A percentile compares a stretch with the other conserved stretches of the same genome.
phyloP scores from a whole-genome alignment of 2,888 invertebrate genomes.

The Protodeltote pygarga region DNA sequence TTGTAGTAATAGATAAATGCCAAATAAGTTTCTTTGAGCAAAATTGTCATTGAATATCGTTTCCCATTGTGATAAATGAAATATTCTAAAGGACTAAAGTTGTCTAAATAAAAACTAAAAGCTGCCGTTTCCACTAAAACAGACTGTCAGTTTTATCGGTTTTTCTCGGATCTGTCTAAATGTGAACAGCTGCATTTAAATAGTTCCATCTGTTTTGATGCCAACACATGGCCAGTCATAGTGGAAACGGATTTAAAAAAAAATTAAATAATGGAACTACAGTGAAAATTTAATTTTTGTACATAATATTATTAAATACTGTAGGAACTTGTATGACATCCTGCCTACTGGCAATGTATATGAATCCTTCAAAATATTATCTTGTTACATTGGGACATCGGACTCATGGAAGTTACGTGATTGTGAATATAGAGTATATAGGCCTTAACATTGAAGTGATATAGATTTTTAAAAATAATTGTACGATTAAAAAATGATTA shows the following conservation, averaged over 20 bases:
- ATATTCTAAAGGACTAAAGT: conserved; percentile 25
- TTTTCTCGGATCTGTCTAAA: no score
- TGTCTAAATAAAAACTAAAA: no score
- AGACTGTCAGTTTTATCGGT: no score
- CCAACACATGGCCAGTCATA: no score
- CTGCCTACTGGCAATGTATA: not conserved
- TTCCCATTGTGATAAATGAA: conserved; percentile 7
- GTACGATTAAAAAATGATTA: conserved; percentile 13
- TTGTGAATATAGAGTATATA: conserved; percentile 35
- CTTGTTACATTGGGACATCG: conserved; percentile 3
- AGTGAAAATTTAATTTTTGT: no score
- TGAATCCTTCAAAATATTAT: conserved; percentile 21
- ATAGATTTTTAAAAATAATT: conserved; percentile 20
- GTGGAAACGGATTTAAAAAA: no score
- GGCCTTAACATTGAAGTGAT: conserved; percentile 25
- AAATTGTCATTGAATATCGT: conserved; percentile 6
- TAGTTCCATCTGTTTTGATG: no score
- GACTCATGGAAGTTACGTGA: conserved; percentile 16
- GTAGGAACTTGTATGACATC: conserved; percentile 1
- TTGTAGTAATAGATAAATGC: conserved; percentile 80
- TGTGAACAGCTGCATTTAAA: no score
- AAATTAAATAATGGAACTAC: no score
- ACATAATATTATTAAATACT: conserved; percentile 20
- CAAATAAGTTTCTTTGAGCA: conserved; percentile 60
- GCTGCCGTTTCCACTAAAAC: no score